phyloP scores from a whole-genome alignment of 64 coral and sea anemone species.

The Catalaphyllia jardinei region DNA sequence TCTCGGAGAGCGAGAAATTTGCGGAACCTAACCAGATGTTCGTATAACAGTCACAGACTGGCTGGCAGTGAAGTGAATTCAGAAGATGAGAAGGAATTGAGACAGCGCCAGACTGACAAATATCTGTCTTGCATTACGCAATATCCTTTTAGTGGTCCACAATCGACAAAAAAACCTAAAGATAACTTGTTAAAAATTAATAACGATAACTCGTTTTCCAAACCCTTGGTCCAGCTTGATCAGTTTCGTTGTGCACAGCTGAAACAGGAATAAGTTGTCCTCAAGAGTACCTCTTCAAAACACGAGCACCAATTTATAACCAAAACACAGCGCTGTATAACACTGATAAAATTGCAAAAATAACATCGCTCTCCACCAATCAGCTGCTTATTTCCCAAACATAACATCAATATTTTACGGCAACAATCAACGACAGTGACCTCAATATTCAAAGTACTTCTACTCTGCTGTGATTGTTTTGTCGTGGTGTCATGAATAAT shows the following conservation, averaged over 20 bases:
- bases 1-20: no score
- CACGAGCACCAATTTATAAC: neutral
- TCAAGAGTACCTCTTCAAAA: neutral
- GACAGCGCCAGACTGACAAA: no score
- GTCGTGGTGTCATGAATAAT: constrained; percentile 4
- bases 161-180: no score
- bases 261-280: neutral
- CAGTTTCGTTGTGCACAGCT: neutral
- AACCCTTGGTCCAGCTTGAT: neutral
- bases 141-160: no score
- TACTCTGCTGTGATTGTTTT: neutral
- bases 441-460: constrained; percentile 1
- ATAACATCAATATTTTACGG: neutral
- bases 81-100: no score
- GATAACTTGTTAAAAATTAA: no score
- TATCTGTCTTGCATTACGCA: no score
- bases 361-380: neutral
- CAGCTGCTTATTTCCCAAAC: neutral
- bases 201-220: neutral
- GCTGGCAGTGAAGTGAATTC: no score
- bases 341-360: neutral
- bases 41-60: no score
- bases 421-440: neutral
- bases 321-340: neutral
- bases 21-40: no score